Base-by-base conservation (phyloP, 2,888 invertebrate species). In the Papilio gigon region DNA sequence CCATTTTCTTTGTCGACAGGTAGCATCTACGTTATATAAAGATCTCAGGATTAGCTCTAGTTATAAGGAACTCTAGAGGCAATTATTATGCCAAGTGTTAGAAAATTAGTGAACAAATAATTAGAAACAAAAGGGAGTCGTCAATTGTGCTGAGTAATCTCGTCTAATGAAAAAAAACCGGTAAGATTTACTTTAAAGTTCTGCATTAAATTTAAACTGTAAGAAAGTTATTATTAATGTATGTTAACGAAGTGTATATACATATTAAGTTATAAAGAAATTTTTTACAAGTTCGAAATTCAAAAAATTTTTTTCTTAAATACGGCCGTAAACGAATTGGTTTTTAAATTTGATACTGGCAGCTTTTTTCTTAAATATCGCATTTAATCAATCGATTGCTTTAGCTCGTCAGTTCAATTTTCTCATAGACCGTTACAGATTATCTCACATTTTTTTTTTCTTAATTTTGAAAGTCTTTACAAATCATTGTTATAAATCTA, bases 21-120 rank as follows among this genome's bases (percentile, higher is more conserved):
- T 84, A 76, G 73, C 70, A 12, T 72, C n/a, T n/a, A n/a, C 76
- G 67, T 74, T 73, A 70, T 56, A 17, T 77, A 80, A 79, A 80
- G 85, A 86, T 87, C 87, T 88, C 88, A 84, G 73, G 79, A 74
- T 76, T 82, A 85, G 81, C 79, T 82, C 81, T 85, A 87, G 83
- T 82, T 82, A 71, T 86, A 84, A 84, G 80, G 72, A 81, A 81
- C 78, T 76, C 79, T 86, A 86, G 83, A 82, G 82, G 83, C 84
- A 82, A 74, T 84, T 80, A 76, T 82, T 78, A 77, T 77, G 79
- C 77, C 75, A 74, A 83, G 76, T 76, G 79, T 76, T 85, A 86
- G 82, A 80, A 78, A 78, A 81, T 78, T 81, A 82, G 73, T 72
- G 65, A 70, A 20, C 27, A 63, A 58, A 68, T 70, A 68, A 35